A percentile compares a stretch with the other conserved stretches of the same genome.
Evolutionary conservation across 1,140 invertebrate species (phyloP).

Genomic region (Cherax destructor): DNA sequence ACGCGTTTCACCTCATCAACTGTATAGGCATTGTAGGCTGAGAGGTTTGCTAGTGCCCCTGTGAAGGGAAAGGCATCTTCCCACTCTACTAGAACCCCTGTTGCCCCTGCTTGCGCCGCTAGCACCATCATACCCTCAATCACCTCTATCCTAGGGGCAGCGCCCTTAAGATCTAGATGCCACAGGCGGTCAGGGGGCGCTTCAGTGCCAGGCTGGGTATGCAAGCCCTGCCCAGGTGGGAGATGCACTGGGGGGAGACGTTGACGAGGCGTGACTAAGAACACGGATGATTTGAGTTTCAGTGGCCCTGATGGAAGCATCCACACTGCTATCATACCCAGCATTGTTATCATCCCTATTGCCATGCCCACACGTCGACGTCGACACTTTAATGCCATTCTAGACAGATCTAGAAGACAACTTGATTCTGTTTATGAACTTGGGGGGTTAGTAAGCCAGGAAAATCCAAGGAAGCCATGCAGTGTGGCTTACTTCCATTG

Average conservation of each 20-base stretch:
- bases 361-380: not conserved
- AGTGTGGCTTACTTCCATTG: too few species aligned
- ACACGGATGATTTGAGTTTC: not conserved
- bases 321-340: not conserved
- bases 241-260: not conserved
- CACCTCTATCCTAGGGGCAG: slow-evolving; percentile 84
- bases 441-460: too few species aligned
- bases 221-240: not conserved
- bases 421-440: not conserved
- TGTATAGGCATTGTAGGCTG: slow-evolving; percentile 73
- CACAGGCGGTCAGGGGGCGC: slow-evolving; percentile 76
- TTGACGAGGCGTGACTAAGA: slow-evolving; percentile 21
- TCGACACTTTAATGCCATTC: not conserved
- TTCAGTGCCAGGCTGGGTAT: slow-evolving; percentile 36
- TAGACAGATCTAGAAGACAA: not conserved
- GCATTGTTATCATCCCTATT: not conserved
- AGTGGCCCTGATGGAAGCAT: not conserved
- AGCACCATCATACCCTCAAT: slow-evolving; percentile 85
- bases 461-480: too few species aligned
- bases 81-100: slow-evolving; percentile 77
- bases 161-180: slow-evolving; percentile 92
- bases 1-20: slow-evolving; percentile 74
- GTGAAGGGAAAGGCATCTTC: slow-evolving; percentile 79
- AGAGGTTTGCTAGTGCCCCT: slow-evolving; percentile 71
- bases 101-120: slow-evolving; percentile 82